These are phyloP conservation scores for Temnothorax ravouxi DNA, from an alignment of 2,888 invertebrate genomes.

Conservation along the genomic window DNA sequence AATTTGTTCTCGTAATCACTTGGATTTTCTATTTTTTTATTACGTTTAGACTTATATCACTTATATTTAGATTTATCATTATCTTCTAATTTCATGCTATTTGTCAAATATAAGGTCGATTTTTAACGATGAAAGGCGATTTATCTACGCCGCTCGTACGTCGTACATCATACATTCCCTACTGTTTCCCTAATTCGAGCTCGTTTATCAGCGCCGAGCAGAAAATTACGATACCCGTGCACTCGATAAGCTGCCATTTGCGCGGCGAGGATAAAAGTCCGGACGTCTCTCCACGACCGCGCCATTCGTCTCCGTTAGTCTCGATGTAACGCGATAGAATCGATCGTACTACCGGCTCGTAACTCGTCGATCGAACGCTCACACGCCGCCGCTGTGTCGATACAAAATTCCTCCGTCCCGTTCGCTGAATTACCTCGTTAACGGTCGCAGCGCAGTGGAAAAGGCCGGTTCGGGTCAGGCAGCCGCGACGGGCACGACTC, in stretches of 20 bases:
- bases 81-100: neutral
- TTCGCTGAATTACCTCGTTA: conserved; percentile 59
- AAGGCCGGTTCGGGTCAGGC: conserved; percentile 38
- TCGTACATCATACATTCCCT: conserved; percentile 9
- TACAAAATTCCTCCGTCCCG: conserved; percentile 32
- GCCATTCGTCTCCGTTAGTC: conserved; percentile 48
- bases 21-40: neutral
- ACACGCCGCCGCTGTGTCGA: conserved; percentile 11
- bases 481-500: conserved; percentile 37
- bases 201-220: conserved; percentile 16
- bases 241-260: conserved; percentile 48
- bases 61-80: neutral
- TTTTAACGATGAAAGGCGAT: neutral
- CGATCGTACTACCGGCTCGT: conserved; percentile 43
- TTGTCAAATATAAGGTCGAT: neutral
- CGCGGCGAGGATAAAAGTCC: conserved; percentile 48
- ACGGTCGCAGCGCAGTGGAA: conserved; percentile 48
- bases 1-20: neutral
- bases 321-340: conserved; percentile 41
- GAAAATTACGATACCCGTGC: conserved; percentile 42
- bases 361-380: conserved; percentile 35
- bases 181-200: conserved; percentile 26
- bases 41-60: neutral
- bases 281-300: conserved; percentile 35
- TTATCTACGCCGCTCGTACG: neutral